Conservation (phyloP, 2,888 invertebrate genomes). For the Lycaena phlaeas region DNA sequence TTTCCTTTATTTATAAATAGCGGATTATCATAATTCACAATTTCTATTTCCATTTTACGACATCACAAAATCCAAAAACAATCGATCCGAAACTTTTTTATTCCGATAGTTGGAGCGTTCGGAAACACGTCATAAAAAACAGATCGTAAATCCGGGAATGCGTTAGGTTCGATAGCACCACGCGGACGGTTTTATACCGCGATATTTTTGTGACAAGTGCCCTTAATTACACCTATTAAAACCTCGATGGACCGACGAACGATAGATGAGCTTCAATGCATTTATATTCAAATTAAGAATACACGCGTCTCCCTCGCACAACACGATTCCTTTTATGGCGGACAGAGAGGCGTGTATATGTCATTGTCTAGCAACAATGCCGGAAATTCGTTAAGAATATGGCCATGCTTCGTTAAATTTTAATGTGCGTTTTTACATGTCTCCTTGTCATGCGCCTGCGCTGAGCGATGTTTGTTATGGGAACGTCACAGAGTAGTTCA, state of each 20-base stretch:
- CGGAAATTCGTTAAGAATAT: constrained; percentile 68
- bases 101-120: neutral
- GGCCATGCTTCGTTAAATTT: constrained; percentile 66
- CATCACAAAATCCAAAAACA: too few relatives aligned
- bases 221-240: constrained; percentile 65
- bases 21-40: too few relatives aligned
- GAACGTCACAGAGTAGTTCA: neutral
- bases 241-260: constrained; percentile 53
- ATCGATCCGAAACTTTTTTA: neutral
- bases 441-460: constrained; percentile 54
- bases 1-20: too few relatives aligned
- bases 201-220: constrained; percentile 60
- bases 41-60: too few relatives aligned
- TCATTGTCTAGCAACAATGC: constrained; percentile 32
- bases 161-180: constrained; percentile 23
- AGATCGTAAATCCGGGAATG: constrained; percentile 45
- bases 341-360: constrained; percentile 33
- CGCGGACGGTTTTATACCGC: constrained; percentile 59
- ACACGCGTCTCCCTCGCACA: constrained; percentile 29
- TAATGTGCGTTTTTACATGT: constrained; percentile 64
- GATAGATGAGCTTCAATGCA: constrained; percentile 39
- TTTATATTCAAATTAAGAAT: constrained; percentile 26
- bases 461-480: neutral
- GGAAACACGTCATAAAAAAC: constrained; percentile 7
- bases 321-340: constrained; percentile 19